Evolutionary conservation across 2,888 invertebrate genomes (phyloP).

Genomic region (Thecophora atra): DNA sequence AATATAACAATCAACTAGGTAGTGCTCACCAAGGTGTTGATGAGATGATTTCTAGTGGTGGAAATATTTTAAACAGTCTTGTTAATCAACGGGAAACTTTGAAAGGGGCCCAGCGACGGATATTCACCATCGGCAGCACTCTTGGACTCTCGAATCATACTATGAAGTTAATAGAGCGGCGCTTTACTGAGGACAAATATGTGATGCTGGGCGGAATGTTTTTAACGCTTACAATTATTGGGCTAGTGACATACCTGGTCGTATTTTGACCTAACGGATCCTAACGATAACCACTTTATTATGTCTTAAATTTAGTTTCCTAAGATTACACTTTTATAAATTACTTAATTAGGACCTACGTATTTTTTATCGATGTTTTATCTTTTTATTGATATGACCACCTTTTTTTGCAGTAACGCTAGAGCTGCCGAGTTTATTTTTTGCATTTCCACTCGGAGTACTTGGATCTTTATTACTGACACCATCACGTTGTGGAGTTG

Average conservation of each 20-base stretch:
- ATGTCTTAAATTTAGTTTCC: neutral
- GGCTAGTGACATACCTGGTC: slow-evolving; percentile 73
- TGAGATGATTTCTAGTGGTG: slow-evolving; percentile 82
- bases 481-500: slow-evolving; percentile 57
- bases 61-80: slow-evolving; percentile 81
- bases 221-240: slow-evolving; percentile 81
- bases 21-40: slow-evolving; percentile 87
- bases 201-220: slow-evolving; percentile 89
- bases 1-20: slow-evolving; percentile 81
- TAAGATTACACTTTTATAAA: neutral
- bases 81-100: slow-evolving; percentile 83
- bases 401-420: slow-evolving; percentile 70
- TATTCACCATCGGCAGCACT: slow-evolving; percentile 90
- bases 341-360: neutral
- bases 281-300: neutral
- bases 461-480: slow-evolving; percentile 56
- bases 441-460: slow-evolving; percentile 60
- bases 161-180: slow-evolving; percentile 89
- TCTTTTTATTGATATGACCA: slow-evolving; percentile 83
- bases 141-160: slow-evolving; percentile 94
- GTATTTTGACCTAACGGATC: slow-evolving; percentile 54
- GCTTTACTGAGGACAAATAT: slow-evolving; percentile 88
- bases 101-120: slow-evolving; percentile 85
- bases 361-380: slow-evolving; percentile 74
- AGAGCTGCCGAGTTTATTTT: slow-evolving; percentile 68